A percentile compares a stretch with the other conserved stretches of the same genome.
These are phyloP conservation scores for Nebria brevicollis DNA, from an alignment of 2,888 invertebrate species.

Conservation along the genomic window DNA sequence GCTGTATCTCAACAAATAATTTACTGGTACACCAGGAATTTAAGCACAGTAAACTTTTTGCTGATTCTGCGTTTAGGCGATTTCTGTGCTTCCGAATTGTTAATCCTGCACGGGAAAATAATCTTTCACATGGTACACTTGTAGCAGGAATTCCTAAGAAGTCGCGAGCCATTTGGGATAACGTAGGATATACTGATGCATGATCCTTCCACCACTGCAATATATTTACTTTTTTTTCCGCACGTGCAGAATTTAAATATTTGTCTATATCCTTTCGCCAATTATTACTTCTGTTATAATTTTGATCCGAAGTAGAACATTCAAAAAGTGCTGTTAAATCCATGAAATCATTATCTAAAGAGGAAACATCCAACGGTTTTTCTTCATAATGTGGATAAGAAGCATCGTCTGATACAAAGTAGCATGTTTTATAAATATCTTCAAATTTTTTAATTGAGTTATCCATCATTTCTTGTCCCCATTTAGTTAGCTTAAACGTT, in stretches of 20 bases:
- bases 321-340: slow-evolving; percentile 3
- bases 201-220: slow-evolving; percentile 21
- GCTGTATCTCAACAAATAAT: neutral
- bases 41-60: too few species aligned
- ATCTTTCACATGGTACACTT: slow-evolving; percentile 48
- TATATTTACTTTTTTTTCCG: neutral
- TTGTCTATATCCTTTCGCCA: neutral
- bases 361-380: neutral
- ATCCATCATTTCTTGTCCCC: slow-evolving; percentile 36
- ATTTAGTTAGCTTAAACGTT: slow-evolving; percentile 17
- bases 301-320: neutral
- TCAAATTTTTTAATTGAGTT: slow-evolving; percentile 36
- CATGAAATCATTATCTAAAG: slow-evolving; percentile 2
- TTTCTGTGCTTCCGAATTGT: slow-evolving; percentile 43
- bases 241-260: neutral
- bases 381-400: neutral
- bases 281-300: neutral
- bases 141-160: slow-evolving; percentile 48
- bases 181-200: slow-evolving; percentile 40
- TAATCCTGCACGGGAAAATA: slow-evolving; percentile 39
- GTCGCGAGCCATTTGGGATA: slow-evolving; percentile 49
- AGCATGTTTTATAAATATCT: slow-evolving; percentile 34
- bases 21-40: slow-evolving; percentile 8
- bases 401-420: neutral
- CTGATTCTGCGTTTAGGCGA: slow-evolving; percentile 39